phyloP scores from a whole-genome alignment of 2,888 invertebrate species.

The Patella pellucida region DNA sequence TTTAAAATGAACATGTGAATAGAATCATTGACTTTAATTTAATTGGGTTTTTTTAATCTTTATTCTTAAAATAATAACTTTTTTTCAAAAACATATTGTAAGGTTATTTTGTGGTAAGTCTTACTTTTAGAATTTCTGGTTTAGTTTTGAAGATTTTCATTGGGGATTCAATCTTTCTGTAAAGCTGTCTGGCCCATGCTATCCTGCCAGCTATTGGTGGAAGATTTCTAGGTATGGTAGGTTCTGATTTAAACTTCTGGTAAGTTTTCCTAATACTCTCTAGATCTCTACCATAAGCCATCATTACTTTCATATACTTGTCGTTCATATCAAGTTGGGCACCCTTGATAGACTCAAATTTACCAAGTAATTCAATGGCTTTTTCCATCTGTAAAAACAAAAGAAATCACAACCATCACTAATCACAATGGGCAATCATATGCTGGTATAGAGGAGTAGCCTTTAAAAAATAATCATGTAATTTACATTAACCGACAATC shows the following conservation, averaged over 20 bases:
- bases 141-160: slow-evolving; percentile 75
- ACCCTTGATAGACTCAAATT: slow-evolving; percentile 69
- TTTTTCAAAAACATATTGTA: too few species aligned
- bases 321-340: slow-evolving; percentile 70
- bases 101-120: too few species aligned
- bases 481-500: neutral
- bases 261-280: slow-evolving; percentile 83
- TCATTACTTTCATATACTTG: slow-evolving; percentile 70
- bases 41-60: too few species aligned
- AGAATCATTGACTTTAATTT: too few species aligned
- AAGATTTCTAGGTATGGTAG: slow-evolving; percentile 88
- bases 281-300: slow-evolving; percentile 81
- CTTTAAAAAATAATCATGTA: neutral
- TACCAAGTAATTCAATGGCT: slow-evolving; percentile 66
- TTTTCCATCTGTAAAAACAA: slow-evolving; percentile 66
- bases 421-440: neutral
- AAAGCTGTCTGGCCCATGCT: slow-evolving; percentile 85
- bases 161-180: slow-evolving; percentile 85
- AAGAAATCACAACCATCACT: neutral
- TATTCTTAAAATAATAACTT: too few species aligned
- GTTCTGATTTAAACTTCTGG: slow-evolving; percentile 89
- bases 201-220: slow-evolving; percentile 88
- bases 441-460: neutral
- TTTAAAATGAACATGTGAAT: slow-evolving; percentile 10
- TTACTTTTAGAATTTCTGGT: slow-evolving; percentile 67